Evolutionary conservation across 2,113 vertebrate species (phyloP), one percentile per base, ranked within the genome.

Genomic region (Oncorhynchus gorbuscha): DNA sequence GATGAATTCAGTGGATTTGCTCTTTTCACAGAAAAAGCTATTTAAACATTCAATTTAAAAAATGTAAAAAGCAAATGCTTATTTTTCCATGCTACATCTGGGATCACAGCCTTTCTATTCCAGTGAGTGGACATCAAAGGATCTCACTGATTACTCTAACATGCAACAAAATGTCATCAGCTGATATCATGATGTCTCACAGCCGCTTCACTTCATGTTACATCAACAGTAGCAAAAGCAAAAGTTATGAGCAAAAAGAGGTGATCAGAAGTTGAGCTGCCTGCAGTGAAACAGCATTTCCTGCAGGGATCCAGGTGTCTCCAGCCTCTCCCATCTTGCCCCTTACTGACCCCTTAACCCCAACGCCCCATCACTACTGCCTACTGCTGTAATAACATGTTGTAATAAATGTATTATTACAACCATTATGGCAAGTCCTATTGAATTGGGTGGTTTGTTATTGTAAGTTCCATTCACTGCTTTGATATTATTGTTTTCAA

Each of bases 221-320:
- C 82, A 86, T 87, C 84, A 82, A 86, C 73, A 83, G 82, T 76
- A 87, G 87, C 73, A 35, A 88, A 90, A 89, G 82, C 84, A 79
- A 90, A 88, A 79, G 87, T 87, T 88, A 85, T 89, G 87, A 67
- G 80, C 76, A 24, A 88, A 88, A 87, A 84, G 84, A 90, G 82
- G 83, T 79, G 88, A 88, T 87, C 87, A 55, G 86, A 91, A 89
- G 89, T 88, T 80, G 86, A 86, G 82, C 83, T 82, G 80, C 89
- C 91, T 91, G 92, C 91, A 89, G 87, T 87, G 91, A 92, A 92
- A 91, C 88, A 89, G 79, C 81, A 72, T 86, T 87, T 92, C 88
- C 90, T 90, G 92, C 90, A 91, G 87, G 89, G 93, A 94, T 94
- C 89, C 93, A 94, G 90, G 91, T 90, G 89, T 88, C 89, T 91